phyloP scores from a whole-genome alignment of 2,888 invertebrate genomes.

The Clistopyga incitator region DNA sequence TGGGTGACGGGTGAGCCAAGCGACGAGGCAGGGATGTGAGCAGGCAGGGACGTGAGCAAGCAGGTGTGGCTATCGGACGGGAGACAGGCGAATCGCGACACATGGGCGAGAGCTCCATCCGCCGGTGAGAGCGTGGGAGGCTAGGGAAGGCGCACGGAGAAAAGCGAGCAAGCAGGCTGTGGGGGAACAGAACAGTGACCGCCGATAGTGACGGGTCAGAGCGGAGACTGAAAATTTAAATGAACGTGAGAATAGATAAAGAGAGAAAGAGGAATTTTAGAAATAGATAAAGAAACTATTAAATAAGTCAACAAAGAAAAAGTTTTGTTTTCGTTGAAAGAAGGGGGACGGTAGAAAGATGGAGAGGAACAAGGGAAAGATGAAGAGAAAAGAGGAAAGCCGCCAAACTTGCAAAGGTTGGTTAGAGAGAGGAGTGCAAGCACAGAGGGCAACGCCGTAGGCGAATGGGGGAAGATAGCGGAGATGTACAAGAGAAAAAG shows the following conservation, averaged over 20 bases:
- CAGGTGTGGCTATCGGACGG: neutral
- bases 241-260: constrained; percentile 1
- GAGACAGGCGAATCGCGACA: constrained; percentile 2
- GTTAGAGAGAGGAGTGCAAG: neutral
- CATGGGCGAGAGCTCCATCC: neutral
- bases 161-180: neutral
- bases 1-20: neutral
- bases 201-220: neutral
- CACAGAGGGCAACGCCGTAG: neutral
- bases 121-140: constrained; percentile 2
- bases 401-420: neutral
- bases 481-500: neutral
- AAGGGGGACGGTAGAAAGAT: neutral
- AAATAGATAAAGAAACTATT: neutral
- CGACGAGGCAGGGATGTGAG: too few relatives aligned
- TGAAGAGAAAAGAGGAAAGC: neutral
- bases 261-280: neutral
- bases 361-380: neutral
- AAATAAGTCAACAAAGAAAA: neutral
- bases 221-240: neutral
- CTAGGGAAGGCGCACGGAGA: neutral
- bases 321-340: too few relatives aligned
- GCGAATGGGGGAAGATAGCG: neutral
- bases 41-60: neutral
- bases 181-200: neutral